These are phyloP conservation scores for Tethea ocularis DNA, from an alignment of 2,888 invertebrate species.

Conservation along the genomic window DNA sequence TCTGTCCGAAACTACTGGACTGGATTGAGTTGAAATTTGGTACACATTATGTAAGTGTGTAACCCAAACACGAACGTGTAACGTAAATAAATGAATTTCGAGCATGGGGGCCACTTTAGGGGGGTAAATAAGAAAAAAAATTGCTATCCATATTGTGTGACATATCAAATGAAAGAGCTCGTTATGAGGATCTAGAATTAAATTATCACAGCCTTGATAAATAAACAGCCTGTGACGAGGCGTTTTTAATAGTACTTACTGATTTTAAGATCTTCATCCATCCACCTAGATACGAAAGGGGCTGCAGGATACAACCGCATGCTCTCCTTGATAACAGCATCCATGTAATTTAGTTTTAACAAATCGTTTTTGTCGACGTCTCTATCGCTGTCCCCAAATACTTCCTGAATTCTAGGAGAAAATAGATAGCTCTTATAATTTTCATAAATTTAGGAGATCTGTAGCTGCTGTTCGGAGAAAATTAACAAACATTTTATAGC, in stretches of 20 bases:
- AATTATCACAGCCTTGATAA: not conserved
- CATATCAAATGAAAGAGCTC: too few species aligned
- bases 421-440: not conserved
- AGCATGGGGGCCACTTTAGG: too few species aligned
- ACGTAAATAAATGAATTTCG: too few species aligned
- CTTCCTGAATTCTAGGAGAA: conserved; percentile 20
- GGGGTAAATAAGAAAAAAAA: too few species aligned
- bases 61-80: too few species aligned
- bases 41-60: too few species aligned
- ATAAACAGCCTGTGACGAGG: too few species aligned
- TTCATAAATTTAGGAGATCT: not conserved
- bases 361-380: conserved; percentile 44
- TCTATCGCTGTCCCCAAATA: conserved; percentile 26
- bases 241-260: conserved; percentile 35
- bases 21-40: too few species aligned
- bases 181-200: too few species aligned
- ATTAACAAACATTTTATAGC: too few species aligned
- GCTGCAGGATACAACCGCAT: conserved; percentile 45
- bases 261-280: conserved; percentile 19
- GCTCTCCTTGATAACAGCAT: conserved; percentile 54
- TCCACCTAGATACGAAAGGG: conserved; percentile 27
- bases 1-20: too few species aligned
- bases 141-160: too few species aligned
- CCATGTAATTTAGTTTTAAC: conserved; percentile 44
- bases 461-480: not conserved